These are phyloP conservation scores for Augochlorella aurata DNA, from an alignment of 2,888 invertebrate species.

Conservation along the genomic window DNA sequence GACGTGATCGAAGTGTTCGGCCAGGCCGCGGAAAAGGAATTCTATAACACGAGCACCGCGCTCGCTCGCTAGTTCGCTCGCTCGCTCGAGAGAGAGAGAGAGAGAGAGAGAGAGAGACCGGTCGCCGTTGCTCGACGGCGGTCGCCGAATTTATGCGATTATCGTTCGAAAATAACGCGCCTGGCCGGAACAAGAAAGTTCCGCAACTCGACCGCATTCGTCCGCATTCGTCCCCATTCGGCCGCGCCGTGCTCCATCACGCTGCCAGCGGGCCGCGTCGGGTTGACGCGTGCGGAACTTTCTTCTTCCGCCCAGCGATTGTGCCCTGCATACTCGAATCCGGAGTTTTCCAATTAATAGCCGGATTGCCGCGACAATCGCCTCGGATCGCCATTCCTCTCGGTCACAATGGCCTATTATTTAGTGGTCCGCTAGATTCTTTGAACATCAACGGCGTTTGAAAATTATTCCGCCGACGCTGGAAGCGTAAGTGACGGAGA, in stretches of 20 bases:
- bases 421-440: not conserved
- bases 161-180: not conserved
- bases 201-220: not conserved
- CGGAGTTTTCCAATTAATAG: slow-evolving; percentile 6
- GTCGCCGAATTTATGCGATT: not conserved
- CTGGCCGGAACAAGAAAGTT: not conserved
- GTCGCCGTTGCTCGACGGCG: no score
- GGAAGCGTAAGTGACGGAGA: no score
- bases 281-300: not conserved
- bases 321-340: not conserved
- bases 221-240: not conserved
- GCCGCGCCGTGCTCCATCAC: not conserved
- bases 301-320: not conserved
- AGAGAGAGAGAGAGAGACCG: no score
- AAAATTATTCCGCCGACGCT: no score
- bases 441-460: not conserved
- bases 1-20: slow-evolving; percentile 72
- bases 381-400: not conserved
- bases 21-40: slow-evolving; percentile 25
- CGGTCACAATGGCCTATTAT: not conserved
- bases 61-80: no score
- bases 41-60: not conserved
- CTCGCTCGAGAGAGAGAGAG: no score
- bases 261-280: not conserved
- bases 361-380: not conserved